A percentile compares a stretch with the other conserved stretches of the same genome.
Evolutionary conservation across 2,113 vertebrate genomes (phyloP).

Genomic region (Azemiops feae): DNA sequence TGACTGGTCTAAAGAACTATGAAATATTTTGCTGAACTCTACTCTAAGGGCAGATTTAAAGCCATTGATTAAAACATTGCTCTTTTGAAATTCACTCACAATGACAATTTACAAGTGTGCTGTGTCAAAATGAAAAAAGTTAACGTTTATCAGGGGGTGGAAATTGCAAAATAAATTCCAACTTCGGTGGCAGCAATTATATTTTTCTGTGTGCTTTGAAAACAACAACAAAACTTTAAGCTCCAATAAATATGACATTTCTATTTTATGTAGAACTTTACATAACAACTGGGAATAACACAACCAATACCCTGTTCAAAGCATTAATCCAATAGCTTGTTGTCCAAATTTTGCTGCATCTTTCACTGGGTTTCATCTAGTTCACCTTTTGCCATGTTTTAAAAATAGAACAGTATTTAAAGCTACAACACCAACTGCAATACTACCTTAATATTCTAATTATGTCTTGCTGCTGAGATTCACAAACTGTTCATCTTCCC

Average conservation of each 20-base stretch:
- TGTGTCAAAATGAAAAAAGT: conserved; percentile 40
- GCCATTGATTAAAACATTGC: conserved; percentile 47
- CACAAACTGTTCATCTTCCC: background rate
- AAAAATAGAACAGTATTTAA: background rate
- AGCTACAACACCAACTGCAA: background rate
- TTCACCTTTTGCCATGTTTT: background rate
- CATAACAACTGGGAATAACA: background rate
- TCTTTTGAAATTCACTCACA: conserved; percentile 45
- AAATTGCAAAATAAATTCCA: conserved; percentile 20
- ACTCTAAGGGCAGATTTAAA: conserved; percentile 41
- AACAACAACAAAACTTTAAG: conserved; percentile 3
- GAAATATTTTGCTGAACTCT: conserved; percentile 26
- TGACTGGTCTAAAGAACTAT: conserved; percentile 21
- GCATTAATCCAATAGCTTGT: background rate
- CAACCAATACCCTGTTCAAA: background rate
- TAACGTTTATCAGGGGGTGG: conserved; percentile 26
- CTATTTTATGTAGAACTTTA: conserved; percentile 7
- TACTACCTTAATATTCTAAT: background rate
- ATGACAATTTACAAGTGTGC: conserved; percentile 35
- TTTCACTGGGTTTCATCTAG: background rate
- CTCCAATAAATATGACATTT: background rate
- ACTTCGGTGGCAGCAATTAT: conserved; percentile 12
- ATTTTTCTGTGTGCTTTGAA: background rate
- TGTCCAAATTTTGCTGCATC: background rate
- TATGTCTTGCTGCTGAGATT: background rate